A percentile compares a stretch with the other conserved stretches of the same genome.
phyloP scores from a whole-genome alignment of 2,888 invertebrate species.

The Margaritifera margaritifera region DNA sequence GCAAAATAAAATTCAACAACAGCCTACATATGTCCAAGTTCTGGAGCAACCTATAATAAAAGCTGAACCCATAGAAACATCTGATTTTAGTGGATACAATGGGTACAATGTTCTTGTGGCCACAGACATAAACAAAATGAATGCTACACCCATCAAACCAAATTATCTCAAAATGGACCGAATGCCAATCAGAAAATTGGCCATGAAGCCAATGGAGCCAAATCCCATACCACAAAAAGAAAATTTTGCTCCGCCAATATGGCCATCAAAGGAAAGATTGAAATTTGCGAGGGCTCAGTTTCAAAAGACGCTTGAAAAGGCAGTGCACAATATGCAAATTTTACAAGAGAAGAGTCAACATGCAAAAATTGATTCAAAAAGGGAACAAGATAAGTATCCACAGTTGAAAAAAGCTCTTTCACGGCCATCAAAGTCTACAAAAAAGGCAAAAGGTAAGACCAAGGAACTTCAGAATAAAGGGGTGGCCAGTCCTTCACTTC shows the following conservation, averaged over 20 bases:
- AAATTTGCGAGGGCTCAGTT: constrained; percentile 53
- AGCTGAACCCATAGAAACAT: constrained; percentile 1
- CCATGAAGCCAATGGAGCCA: constrained; percentile 23
- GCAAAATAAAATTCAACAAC: too few species aligned
- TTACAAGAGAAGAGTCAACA: constrained; percentile 5
- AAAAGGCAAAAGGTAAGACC: too few species aligned
- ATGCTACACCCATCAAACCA: constrained; percentile 43
- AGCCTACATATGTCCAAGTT: constrained; percentile 5
- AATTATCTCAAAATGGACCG: constrained; percentile 23
- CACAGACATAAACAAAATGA: constrained; percentile 42
- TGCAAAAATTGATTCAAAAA: constrained; percentile 1
- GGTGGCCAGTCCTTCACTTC: too few species aligned
- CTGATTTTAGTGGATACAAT: constrained; percentile 1
- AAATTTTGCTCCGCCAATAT: constrained; percentile 11
- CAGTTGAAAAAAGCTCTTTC: constrained; percentile 44
- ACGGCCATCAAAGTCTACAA: constrained; percentile 13
- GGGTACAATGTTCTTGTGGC: constrained; percentile 6
- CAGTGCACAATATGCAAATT: constrained; percentile 36
- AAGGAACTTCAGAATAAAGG: too few species aligned
- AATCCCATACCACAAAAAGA: constrained; percentile 4
- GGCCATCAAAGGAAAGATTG: constrained; percentile 50
- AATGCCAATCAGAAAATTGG: constrained; percentile 37
- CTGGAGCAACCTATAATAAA: constrained; percentile 4
- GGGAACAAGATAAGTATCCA: constrained; percentile 36
- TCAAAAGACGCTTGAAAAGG: constrained; percentile 39